A percentile compares a stretch with the other conserved stretches of the same genome.
Evolutionary conservation across 1,140 invertebrate species (phyloP).

Genomic region (Sarcophaga peregrina): DNA sequence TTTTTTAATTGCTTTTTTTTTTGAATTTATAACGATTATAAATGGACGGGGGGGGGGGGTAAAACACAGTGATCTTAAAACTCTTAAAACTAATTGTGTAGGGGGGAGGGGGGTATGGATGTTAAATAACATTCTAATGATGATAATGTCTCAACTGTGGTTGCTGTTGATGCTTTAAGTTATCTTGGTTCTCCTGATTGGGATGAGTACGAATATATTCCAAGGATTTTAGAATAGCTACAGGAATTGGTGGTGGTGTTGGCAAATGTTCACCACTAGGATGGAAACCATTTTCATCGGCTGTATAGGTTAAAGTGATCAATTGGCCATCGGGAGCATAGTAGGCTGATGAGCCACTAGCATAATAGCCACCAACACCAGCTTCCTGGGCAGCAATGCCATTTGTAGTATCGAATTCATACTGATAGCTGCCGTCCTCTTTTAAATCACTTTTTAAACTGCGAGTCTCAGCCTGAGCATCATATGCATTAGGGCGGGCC

Average conservation of each 20-base stretch:
- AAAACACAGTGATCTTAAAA: conserved; percentile 23
- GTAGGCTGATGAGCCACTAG: conserved; percentile 58
- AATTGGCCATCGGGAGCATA: conserved; percentile 66
- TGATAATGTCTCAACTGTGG: neutral
- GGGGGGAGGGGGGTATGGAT: neutral
- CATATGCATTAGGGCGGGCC: conserved; percentile 56
- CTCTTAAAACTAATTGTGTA: conserved; percentile 1
- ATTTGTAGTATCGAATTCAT: conserved; percentile 72
- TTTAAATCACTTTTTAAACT: conserved; percentile 64
- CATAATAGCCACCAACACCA: conserved; percentile 66
- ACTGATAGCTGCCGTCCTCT: conserved; percentile 70
- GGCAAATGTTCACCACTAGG: conserved; percentile 79
- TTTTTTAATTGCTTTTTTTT: no score
- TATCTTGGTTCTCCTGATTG: conserved; percentile 58
- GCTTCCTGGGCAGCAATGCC: conserved; percentile 73
- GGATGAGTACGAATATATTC: conserved; percentile 72
- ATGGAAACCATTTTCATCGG: conserved; percentile 82
- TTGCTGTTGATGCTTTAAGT: neutral
- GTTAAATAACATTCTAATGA: neutral
- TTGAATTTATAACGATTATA: neutral
- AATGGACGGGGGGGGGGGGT: neutral
- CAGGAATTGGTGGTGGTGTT: conserved; percentile 83
- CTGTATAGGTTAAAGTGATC: conserved; percentile 74
- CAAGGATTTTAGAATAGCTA: conserved; percentile 71
- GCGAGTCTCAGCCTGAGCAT: conserved; percentile 57